Conservation (phyloP, 2,888 invertebrate genomes). For the Himalopsyche anomala region DNA sequence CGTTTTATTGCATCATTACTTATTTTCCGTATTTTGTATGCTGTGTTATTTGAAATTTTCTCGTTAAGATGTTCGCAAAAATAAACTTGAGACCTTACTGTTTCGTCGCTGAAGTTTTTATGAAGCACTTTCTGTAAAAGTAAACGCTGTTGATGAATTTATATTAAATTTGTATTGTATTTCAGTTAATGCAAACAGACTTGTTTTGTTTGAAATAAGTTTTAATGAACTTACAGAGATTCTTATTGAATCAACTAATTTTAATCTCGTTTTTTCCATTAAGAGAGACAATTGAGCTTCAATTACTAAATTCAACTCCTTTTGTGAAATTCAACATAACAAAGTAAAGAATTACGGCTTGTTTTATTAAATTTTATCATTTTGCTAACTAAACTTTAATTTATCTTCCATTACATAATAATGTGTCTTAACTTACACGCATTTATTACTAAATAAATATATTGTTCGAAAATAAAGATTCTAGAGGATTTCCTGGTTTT, state of each 20-base stretch:
- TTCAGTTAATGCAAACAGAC: not conserved
- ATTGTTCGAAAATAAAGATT: no score
- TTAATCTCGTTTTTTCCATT: not conserved
- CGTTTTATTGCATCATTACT: conserved; percentile 16
- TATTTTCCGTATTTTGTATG: conserved; percentile 27
- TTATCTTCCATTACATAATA: no score
- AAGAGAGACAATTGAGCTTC: not conserved
- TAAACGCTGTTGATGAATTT: conserved; percentile 23
- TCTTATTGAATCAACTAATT: not conserved
- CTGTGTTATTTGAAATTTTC: conserved; percentile 22
- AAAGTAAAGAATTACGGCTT: no score
- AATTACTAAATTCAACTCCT: no score
- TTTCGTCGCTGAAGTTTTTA: conserved; percentile 8
- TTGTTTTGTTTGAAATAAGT: not conserved
- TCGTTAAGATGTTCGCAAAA: conserved; percentile 28
- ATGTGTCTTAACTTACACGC: no score
- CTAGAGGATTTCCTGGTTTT: no score
- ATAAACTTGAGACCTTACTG: conserved; percentile 41
- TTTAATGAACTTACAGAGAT: not conserved
- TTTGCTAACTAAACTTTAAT: no score
- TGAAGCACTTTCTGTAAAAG: not conserved
- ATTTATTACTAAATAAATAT: no score
- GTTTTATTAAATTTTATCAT: no score
- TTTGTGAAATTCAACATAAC: no score
- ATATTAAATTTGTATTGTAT: conserved; percentile 33